Conservation (phyloP, 1,140 invertebrate genomes). For the Cataglyphis hispanica region DNA sequence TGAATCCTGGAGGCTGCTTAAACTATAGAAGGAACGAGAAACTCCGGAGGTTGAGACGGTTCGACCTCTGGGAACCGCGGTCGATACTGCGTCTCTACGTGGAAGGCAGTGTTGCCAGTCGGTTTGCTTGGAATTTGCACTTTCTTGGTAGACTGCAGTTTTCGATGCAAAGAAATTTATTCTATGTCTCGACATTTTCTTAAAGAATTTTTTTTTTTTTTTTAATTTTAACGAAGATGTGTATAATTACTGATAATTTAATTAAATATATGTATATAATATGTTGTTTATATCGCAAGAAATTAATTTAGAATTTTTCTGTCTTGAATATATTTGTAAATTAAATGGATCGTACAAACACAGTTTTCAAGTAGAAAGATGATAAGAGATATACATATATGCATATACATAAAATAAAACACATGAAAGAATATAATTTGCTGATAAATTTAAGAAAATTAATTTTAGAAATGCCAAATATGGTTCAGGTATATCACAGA, state of each 20-base stretch:
- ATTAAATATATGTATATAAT: background rate
- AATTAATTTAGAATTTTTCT: background rate
- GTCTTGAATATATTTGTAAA: background rate
- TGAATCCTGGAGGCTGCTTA: constrained; percentile 67
- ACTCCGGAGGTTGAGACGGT: constrained; percentile 76
- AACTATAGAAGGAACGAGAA: constrained; percentile 70
- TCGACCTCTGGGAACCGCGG: constrained; percentile 77
- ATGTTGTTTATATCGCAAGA: background rate
- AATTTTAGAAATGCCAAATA: constrained; percentile 2
- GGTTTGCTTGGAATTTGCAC: constrained; percentile 76
- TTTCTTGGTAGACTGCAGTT: constrained; percentile 68
- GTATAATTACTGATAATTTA: background rate
- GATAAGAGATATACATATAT: background rate
- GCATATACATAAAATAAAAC: background rate
- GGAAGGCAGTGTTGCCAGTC: constrained; percentile 77
- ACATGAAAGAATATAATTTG: background rate
- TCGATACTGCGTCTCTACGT: constrained; percentile 78
- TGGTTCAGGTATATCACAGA: constrained; percentile 31
- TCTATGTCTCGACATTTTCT: background rate
- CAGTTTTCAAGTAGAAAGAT: background rate
- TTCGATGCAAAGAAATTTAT: background rate
- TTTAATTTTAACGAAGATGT: background rate
- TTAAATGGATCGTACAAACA: background rate
- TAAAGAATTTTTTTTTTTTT: background rate
- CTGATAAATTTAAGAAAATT: constrained; percentile 23